Conservation (phyloP, 2,888 invertebrate genomes). For the Andricus curvator region DNA sequence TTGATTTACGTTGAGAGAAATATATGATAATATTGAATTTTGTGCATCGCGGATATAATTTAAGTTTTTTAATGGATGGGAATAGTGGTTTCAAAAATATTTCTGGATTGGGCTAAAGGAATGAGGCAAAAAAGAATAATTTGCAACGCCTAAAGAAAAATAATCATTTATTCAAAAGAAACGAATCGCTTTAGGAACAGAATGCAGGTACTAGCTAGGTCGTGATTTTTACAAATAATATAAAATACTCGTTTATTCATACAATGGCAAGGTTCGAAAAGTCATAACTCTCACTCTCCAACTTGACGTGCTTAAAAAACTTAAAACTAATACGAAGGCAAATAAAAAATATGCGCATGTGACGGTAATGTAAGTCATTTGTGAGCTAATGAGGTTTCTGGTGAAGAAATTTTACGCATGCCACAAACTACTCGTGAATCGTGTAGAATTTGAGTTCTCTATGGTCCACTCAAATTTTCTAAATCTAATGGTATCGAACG, state of each 20-base stretch:
- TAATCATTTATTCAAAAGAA: constrained; percentile 64
- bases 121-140: constrained; percentile 44
- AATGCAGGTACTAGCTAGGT: constrained; percentile 65
- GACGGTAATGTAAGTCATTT: constrained; percentile 6
- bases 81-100: neutral
- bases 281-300: constrained; percentile 1
- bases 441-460: neutral
- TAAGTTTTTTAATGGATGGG: too few species aligned
- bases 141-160: constrained; percentile 62
- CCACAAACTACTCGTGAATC: constrained; percentile 34
- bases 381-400: constrained; percentile 19
- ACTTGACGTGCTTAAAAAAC: constrained; percentile 19
- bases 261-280: constrained; percentile 15
- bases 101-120: neutral
- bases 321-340: constrained; percentile 23
- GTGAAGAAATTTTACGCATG: constrained; percentile 30
- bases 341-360: constrained; percentile 25
- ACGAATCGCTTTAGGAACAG: constrained; percentile 66
- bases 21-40: too few species aligned
- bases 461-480: neutral
- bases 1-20: too few species aligned
- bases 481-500: constrained; percentile 9
- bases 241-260: constrained; percentile 50
- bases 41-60: too few species aligned
- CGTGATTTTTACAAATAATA: constrained; percentile 48